phyloP scores from a whole-genome alignment of 2,797 vertebrate genomes.

The Sciurus carolinensis region DNA sequence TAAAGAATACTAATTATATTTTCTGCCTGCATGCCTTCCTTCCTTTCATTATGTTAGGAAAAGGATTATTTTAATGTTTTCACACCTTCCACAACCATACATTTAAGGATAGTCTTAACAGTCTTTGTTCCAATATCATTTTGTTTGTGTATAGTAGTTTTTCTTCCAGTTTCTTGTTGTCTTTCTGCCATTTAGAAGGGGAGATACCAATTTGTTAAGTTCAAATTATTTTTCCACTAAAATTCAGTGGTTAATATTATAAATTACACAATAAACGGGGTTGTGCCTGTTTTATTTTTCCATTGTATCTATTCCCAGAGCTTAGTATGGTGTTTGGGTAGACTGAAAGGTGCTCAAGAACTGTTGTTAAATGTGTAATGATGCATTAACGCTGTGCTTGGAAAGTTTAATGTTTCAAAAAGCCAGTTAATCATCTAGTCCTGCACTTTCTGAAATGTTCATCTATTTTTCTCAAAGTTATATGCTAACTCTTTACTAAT shows the following conservation, averaged over 20 bases:
- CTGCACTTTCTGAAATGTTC: conserved; percentile 8
- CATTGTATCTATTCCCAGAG: background rate
- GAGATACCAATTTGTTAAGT: conserved; percentile 20
- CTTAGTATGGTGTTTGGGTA: conserved; percentile 28
- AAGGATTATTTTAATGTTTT: background rate
- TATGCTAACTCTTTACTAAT: conserved; percentile 61
- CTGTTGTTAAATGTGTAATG: conserved; percentile 18
- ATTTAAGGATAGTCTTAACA: conserved; percentile 3
- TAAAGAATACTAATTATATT: background rate
- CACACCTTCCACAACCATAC: background rate
- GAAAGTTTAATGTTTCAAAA: conserved; percentile 61
- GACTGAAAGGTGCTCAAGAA: conserved; percentile 38
- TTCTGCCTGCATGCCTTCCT: background rate
- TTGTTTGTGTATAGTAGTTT: conserved; percentile 26
- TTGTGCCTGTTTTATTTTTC: conserved; percentile 47
- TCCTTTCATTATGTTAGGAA: conserved; percentile 26
- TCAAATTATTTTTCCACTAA: conserved; percentile 24
- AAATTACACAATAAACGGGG: conserved; percentile 14
- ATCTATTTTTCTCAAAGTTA: conserved; percentile 60
- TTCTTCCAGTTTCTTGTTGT: conserved; percentile 38
- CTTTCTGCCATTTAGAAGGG: conserved; percentile 15
- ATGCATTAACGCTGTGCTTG: conserved; percentile 28
- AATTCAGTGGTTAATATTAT: conserved; percentile 7
- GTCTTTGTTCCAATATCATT: conserved; percentile 41
- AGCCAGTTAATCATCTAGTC: conserved; percentile 57